Evolutionary conservation across 2,113 vertebrate genomes (phyloP).

Genomic region (Podiceps cristatus): DNA sequence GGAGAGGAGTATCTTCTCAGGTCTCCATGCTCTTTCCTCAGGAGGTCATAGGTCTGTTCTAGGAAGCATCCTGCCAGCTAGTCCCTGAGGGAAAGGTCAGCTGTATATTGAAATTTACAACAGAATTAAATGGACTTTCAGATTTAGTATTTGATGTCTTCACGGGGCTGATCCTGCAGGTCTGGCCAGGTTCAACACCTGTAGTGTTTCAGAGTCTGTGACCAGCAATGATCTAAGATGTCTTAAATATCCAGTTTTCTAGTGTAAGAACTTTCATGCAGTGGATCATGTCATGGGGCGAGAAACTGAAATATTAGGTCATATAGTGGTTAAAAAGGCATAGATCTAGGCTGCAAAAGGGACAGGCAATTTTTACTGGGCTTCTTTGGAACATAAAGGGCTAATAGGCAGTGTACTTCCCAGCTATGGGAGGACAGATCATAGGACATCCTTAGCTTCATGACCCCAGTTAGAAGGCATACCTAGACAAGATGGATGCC

Average conservation of each 20-base stretch:
- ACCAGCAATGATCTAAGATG: background rate
- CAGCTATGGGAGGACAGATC: background rate
- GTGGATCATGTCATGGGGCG: fast-evolving
- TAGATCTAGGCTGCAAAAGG: background rate
- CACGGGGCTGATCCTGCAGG: background rate
- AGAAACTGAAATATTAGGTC: background rate
- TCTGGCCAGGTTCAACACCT: background rate
- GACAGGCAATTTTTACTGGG: background rate
- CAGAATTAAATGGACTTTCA: background rate
- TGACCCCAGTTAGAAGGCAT: background rate
- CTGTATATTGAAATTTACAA: background rate
- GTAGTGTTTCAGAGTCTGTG: fast-evolving
- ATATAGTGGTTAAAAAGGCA: background rate
- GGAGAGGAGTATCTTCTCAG: background rate
- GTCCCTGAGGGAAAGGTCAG: background rate
- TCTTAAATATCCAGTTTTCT: background rate
- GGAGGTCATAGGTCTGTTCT: background rate
- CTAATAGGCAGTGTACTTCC: background rate
- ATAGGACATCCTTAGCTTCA: background rate
- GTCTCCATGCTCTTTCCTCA: background rate
- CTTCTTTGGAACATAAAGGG: background rate
- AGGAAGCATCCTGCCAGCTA: background rate
- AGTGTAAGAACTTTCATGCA: background rate
- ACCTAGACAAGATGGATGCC: no score
- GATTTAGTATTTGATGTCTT: background rate